Base-by-base conservation (phyloP, 1,140 invertebrate genomes). In the Cylas formicarius region DNA sequence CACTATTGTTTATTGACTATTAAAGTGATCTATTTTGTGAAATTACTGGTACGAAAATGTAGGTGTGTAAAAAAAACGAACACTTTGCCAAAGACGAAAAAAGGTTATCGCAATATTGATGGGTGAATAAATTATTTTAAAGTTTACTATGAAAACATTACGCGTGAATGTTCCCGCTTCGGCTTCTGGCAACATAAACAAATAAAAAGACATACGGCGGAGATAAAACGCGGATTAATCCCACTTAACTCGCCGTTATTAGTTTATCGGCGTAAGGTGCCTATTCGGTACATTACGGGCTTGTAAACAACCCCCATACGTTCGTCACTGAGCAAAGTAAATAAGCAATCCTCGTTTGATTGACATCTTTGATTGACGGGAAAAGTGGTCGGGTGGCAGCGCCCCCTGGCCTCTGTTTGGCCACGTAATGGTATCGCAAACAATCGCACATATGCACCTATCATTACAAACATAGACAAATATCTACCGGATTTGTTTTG, bases 351-450 rank as follows among this genome's bases (percentile, higher is more conserved):
- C 32, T 36, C 19, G 29, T 33, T 40, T 48, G 46, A 48, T 42
- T 48, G 46, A 48, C 46, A 48, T 24, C 29, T 13, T 13, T 54
- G 52, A 54, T 54, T 51, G 52, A 54, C 52, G 41, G 52, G 35
- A 46, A 53, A 48, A 47, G 50, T 52, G 41, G 48, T 45, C 44
- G 29, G 37, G 29, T 33, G 45, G 42, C 43, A 43, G 42, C 45
- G 44, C 44, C 44, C 53, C 50, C 44, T 47, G 48, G 50, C 28
- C 45, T 45, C 36, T 56, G 39, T 58, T 58, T 58, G 50, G 56
- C 36, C 45, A 49, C 52, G 44, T 55, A 58, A 58, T 55, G 48
- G 53, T 31, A 49, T 44, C 36, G 52, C 48, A 58, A 58, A 58
- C 56, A 58, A 44, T 43, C 20, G 37, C 41, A 44, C 40, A 48